Evolutionary conservation across 2,113 vertebrate genomes (phyloP), one percentile per base, ranked within the genome.

Genomic region (Myrmecobius fasciatus): DNA sequence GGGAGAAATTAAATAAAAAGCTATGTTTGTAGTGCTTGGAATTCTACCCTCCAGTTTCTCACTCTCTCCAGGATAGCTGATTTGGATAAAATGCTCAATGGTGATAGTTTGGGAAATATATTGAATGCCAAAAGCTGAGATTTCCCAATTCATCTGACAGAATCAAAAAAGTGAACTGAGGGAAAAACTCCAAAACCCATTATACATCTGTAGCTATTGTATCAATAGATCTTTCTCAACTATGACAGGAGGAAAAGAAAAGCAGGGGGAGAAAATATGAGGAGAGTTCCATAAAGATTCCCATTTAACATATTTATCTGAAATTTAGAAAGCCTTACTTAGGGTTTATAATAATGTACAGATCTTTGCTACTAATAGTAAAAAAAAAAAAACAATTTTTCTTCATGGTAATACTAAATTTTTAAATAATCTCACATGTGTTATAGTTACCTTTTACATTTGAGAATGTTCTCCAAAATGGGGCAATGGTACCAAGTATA

Each of bases 101-200:
- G 75, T 60, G 52, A 83, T 20, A 9, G 25, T 56, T 90, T 93
- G 56, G 51, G 60, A 53, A 91, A 49, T 24, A 91, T 91, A 0
- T 51, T 83, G 46, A 89, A 67, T 91, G 14, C 52, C 20, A 90
- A 89, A 95, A 67, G 22, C 11, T 67, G 93, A 95, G 54, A 83
- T 95, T 94, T 94, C 89, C 43, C 46, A 95, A 91, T 94, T 94
- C 12, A 94, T 48, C 46, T 53, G 25, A 83, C 36, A 89, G 91
- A 52, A 92, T 49, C 48, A 92, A 94, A 94, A 49, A 47, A 53
- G 0, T 52, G 52, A 90, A 56, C 43, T 90, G 36, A 88, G 31
- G 9, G 90, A 94, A 90, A 92, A 75, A 22, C 26, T 51, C 25
- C 7, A 91, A 75, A 48, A 0, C 12, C 1, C 11, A 52, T 51